Evolutionary conservation across 2,888 invertebrate genomes (phyloP), one percentile per base, ranked within the genome.

Genomic region (Tiphia femorata): DNA sequence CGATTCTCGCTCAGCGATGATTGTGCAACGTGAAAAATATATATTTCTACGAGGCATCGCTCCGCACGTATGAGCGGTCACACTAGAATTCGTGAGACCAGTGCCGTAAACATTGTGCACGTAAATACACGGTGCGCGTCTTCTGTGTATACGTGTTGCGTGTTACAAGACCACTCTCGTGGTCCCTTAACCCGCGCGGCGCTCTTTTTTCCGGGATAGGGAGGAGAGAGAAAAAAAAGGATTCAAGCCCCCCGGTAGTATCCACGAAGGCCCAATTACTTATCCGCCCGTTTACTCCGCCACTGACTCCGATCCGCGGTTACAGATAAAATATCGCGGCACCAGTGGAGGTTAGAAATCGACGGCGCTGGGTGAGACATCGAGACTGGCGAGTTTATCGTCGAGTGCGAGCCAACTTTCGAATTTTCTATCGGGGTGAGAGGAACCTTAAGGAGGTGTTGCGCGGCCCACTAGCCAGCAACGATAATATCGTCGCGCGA

Each of bases 61-160:
- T 49, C 63, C 56, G 50, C 49, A 56, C 53, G n/a, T n/a, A n/a
- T 53, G 58, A 72, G 64, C 49, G 47, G 59, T 41, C 59, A 40
- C 37, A 64, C 64, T 62, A 67, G 59, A 54, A 52, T 41, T 35
- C 43, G 46, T 47, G 53, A 52, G 40, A 54, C 12, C 77, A 73
- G 73, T 72, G 77, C 67, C 69, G 75, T 75, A 73, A 78, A 77
- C 73, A 77, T 67, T 55, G 72, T 55, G 68, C 51, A 64, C 65
- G 64, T 72, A 73, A 76, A 71, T 76, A 69, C 53, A 69, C 66
- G 48, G 63, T 62, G 55, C 57, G 59, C 60, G 58, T 60, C 55
- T 55, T 58, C 33, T 37, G 64, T 64, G 62, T 67, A 59, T 67
- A 66, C 68, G 63, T 65, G 68, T 68, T 68, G 62, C 69, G 63